These are phyloP conservation scores for Callionymus lyra DNA, from an alignment of 2,113 vertebrate genomes.

Conservation along the genomic window DNA sequence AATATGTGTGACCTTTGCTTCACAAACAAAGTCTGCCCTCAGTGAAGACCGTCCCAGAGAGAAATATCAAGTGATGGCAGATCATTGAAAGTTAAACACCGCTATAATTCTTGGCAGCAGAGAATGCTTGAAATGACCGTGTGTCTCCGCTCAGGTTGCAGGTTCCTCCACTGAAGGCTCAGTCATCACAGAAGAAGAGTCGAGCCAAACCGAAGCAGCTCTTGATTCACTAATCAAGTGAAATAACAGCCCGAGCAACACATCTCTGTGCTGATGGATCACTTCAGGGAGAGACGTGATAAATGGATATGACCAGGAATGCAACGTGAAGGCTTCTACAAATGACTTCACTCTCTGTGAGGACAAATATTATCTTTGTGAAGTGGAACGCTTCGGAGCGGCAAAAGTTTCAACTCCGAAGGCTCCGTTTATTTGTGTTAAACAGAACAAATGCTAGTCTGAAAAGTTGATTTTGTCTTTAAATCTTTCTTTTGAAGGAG, in stretches of 20 bases:
- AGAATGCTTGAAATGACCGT: slow-evolving; percentile 6
- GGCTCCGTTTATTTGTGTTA: no score
- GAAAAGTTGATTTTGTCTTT: no score
- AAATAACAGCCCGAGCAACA: slow-evolving; percentile 38
- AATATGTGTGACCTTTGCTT: no score
- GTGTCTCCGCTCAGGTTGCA: slow-evolving; percentile 3
- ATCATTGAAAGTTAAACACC: slow-evolving; percentile 7
- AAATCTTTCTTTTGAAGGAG: no score
- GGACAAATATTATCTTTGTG: slow-evolving; percentile 51
- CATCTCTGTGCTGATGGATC: slow-evolving; percentile 41
- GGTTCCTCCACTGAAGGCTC: slow-evolving; percentile 11
- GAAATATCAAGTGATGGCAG: slow-evolving; percentile 8
- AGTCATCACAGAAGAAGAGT: slow-evolving; percentile 23
- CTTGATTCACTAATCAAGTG: slow-evolving; percentile 49
- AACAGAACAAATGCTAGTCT: no score
- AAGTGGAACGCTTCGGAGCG: slow-evolving; percentile 40
- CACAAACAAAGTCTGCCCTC: not conserved
- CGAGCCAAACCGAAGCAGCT: slow-evolving; percentile 28
- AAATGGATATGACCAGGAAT: slow-evolving; percentile 38
- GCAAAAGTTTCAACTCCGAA: not conserved
- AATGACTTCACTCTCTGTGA: slow-evolving; percentile 33
- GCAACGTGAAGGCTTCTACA: slow-evolving; percentile 21
- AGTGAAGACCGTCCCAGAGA: not conserved
- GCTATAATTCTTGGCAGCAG: slow-evolving; percentile 16
- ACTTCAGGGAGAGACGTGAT: slow-evolving; percentile 32